phyloP scores from a whole-genome alignment of 2,888 invertebrate species.

The Blastobasis adustella region DNA sequence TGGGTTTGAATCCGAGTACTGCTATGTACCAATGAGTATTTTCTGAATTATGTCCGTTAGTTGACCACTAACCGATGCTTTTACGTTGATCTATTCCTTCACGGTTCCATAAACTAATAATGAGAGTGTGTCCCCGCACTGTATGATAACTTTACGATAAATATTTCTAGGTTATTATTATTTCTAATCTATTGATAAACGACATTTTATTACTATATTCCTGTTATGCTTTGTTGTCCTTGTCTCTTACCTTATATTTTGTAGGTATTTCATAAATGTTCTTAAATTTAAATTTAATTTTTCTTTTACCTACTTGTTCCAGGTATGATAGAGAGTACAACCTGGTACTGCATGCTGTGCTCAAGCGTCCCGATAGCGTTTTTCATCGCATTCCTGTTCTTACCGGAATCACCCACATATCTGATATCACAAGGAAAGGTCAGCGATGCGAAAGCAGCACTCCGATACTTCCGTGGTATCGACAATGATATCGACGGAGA shows the following conservation, averaged over 20 bases:
- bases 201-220: no score
- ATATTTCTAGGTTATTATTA: no score
- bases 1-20: no score
- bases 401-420: conserved; percentile 83
- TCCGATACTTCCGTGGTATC: conserved; percentile 77
- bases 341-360: conserved; percentile 56
- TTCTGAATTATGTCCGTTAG: no score
- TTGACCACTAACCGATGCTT: no score
- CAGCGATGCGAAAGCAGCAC: conserved; percentile 74
- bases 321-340: conserved; percentile 56
- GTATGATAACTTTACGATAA: no score
- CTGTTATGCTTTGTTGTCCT: no score
- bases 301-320: conserved; percentile 20
- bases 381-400: conserved; percentile 71
- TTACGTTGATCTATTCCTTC: no score
- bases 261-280: background rate
- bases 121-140: no score
- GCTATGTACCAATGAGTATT: no score
- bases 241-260: background rate
- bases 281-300: background rate
- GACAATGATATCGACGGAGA: conserved; percentile 75
- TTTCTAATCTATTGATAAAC: no score
- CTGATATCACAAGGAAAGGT: conserved; percentile 70
- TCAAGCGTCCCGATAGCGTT: conserved; percentile 57
- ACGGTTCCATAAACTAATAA: no score